Base-by-base conservation (phyloP, 2,888 invertebrate species). In the Antheraea assamensis region DNA sequence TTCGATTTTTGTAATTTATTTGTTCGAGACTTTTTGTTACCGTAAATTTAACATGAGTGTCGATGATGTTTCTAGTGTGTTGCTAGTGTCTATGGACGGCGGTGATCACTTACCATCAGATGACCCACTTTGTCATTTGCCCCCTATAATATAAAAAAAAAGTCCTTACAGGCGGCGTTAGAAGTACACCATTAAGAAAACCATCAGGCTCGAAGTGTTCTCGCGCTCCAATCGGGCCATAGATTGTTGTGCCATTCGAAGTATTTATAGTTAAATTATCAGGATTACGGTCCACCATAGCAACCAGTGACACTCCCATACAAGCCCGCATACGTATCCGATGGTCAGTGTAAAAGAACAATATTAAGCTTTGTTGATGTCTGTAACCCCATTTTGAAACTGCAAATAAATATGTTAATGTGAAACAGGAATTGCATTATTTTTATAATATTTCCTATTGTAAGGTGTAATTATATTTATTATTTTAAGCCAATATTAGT, bases 241-340 rank as follows among this genome's bases (percentile, higher is more conserved):
- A 24, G 47, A 30, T 49, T 35, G 27, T 8, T 31, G 71, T 74
- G 64, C 8, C 21, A 27, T 21, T 66, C 17, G 61, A 58, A 42
- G 30, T 27, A 17, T 24, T 55, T n/a, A 35, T 70, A 1, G 70
- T 58, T 27, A 61, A 13, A 21, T 47, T 58, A 1, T 49, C 70
- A 19, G 42, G 66, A 1, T 80, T 77, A 31, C 77, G 78, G 24
- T 83, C 78, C 0, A 87, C 88, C 96, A 97, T 97, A 1, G 96
- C 96, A 0, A 96, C 96, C 31, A 97, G 88, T 0, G 96, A 95
- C 0, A 96, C 96, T 0, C 96, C 96, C 85, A 96, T 94, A 77
- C 95, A 96, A 0, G 96, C 93, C 75, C 97, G 89, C 89, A 96
- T 95, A 17, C 95, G 85, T 96, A 96, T 3, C 95, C 96, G 66